A percentile compares a stretch with the other conserved stretches of the same genome.
These are phyloP conservation scores for Troilus luridus DNA, from an alignment of 2,888 invertebrate genomes.

Conservation along the genomic window DNA sequence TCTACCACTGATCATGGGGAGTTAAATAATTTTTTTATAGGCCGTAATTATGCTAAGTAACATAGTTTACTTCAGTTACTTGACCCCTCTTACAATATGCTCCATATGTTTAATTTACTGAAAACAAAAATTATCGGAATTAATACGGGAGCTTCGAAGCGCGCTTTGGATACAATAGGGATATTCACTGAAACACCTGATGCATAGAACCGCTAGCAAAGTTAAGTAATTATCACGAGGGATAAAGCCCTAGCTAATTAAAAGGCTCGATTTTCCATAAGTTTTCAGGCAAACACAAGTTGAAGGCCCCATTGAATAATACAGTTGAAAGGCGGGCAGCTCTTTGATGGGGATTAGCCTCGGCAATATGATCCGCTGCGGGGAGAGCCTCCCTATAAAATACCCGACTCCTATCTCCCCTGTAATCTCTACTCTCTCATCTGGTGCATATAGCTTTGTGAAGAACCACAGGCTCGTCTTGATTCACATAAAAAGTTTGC, in stretches of 20 bases:
- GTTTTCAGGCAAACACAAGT: constrained; percentile 4
- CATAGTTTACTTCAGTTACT: no score
- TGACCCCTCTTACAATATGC: no score
- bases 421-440: constrained; percentile 21
- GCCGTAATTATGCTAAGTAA: no score
- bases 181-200: not conserved
- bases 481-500: not conserved
- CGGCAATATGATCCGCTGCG: constrained; percentile 20
- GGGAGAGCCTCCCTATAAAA: not conserved
- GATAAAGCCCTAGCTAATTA: not conserved
- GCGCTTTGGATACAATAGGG: not conserved
- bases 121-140: no score
- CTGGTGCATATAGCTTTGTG: constrained; percentile 2
- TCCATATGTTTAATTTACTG: no score
- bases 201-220: not conserved
- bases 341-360: constrained; percentile 29
- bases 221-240: constrained; percentile 2
- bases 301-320: constrained; percentile 32
- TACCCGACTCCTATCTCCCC: not conserved
- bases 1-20: no score
- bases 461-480: not conserved
- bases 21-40: no score
- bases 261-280: constrained; percentile 18
- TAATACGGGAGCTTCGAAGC: not conserved
- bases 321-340: constrained; percentile 2